phyloP scores from a whole-genome alignment of 2,797 vertebrate genomes.

The Hyperoplus immaculatus region DNA sequence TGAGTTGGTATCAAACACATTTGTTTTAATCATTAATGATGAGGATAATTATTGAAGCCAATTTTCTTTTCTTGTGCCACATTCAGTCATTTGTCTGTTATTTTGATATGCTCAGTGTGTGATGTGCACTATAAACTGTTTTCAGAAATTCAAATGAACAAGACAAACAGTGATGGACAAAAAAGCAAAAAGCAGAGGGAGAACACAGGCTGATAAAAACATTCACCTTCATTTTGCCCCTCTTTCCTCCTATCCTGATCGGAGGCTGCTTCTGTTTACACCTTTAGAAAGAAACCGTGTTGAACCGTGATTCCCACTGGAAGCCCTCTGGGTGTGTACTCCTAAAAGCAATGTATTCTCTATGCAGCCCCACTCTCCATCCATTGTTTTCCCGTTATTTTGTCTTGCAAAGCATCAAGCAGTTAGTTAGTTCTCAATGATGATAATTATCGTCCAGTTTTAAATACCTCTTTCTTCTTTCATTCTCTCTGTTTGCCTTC shows the following conservation, averaged over 20 bases:
- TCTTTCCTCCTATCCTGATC: slow-evolving; percentile 8
- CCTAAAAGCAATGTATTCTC: slow-evolving; percentile 17
- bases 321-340: slow-evolving; percentile 24
- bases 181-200: slow-evolving; percentile 13
- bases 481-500: slow-evolving; percentile 8
- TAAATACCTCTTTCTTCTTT: slow-evolving; percentile 3
- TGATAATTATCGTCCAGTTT: slow-evolving; percentile 6
- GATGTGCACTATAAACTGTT: not conserved
- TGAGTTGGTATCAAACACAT: slow-evolving; percentile 16
- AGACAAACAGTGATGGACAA: not conserved
- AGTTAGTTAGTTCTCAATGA: not conserved
- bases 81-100: not conserved
- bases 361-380: not conserved
- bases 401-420: not conserved
- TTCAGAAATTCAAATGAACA: not conserved
- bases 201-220: slow-evolving; percentile 1
- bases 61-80: not conserved
- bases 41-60: slow-evolving; percentile 32
- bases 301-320: slow-evolving; percentile 28
- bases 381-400: slow-evolving; percentile 11
- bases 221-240: not conserved
- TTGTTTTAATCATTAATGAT: slow-evolving; percentile 47
- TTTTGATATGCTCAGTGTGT: not conserved
- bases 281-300: slow-evolving; percentile 42
- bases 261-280: slow-evolving; percentile 46